Conservation (phyloP, 2,888 invertebrate genomes). For the Byasa hedistus region DNA sequence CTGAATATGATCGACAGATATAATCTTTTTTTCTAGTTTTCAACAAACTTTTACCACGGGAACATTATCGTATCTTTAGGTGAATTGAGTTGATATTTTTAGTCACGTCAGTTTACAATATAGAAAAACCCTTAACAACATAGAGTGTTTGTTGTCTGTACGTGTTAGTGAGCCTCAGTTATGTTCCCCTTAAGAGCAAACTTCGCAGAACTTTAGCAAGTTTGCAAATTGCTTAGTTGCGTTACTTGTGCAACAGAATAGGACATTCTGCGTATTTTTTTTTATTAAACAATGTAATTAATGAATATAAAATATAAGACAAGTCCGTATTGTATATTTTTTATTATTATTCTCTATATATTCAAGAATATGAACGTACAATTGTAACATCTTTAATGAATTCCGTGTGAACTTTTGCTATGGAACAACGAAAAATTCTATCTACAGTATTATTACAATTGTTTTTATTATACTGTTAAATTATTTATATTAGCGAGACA, state of each 20-base stretch:
- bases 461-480: background rate
- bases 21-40: too few relatives aligned
- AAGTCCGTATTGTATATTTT: too few relatives aligned
- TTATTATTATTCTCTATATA: too few relatives aligned
- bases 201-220: conserved; percentile 63
- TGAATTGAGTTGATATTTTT: background rate
- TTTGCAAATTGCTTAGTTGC: conserved; percentile 58
- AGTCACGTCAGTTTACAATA: background rate
- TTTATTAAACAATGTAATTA: background rate
- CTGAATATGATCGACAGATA: too few relatives aligned
- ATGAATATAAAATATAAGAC: background rate
- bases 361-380: too few relatives aligned
- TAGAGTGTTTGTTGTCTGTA: conserved; percentile 31
- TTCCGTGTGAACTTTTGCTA: too few relatives aligned
- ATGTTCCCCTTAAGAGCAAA: conserved; percentile 60
- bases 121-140: conserved; percentile 11
- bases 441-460: background rate
- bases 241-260: conserved; percentile 36
- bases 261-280: background rate
- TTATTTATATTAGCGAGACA: too few relatives aligned
- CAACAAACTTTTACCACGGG: background rate
- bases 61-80: background rate
- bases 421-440: background rate
- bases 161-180: conserved; percentile 38
- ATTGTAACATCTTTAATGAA: too few relatives aligned